Evolutionary conservation across 2,888 invertebrate species (phyloP).

Genomic region (Eumacrocentrus americanus): DNA sequence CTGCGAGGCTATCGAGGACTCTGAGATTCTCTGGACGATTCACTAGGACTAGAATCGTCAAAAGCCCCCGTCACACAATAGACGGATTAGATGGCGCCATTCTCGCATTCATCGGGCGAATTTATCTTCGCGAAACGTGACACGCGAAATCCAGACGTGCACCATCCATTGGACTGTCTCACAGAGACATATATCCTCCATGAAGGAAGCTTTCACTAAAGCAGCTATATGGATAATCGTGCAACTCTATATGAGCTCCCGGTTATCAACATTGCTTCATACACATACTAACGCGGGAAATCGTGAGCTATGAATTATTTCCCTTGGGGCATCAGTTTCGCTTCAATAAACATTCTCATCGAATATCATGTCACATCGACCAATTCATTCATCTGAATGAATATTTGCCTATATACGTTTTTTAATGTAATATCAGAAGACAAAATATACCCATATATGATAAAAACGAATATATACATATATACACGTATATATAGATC

Average conservation of each 20-base stretch:
- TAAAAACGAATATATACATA: neutral
- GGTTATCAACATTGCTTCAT: constrained; percentile 1
- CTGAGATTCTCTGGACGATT: too few species aligned
- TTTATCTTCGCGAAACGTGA: constrained; percentile 34
- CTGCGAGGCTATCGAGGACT: too few species aligned
- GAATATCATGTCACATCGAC: too few species aligned
- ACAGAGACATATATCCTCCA: neutral
- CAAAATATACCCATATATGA: too few species aligned
- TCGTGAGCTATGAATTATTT: neutral
- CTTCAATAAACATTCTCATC: neutral
- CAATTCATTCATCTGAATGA: too few species aligned
- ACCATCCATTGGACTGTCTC: constrained; percentile 17
- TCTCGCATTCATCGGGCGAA: constrained; percentile 29
- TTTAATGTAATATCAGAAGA: too few species aligned
- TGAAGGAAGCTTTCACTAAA: neutral
- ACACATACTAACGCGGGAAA: neutral
- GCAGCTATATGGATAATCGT: neutral
- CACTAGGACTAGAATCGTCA: too few species aligned
- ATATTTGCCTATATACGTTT: too few species aligned
- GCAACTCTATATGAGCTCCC: neutral
- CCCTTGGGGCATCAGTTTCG: neutral
- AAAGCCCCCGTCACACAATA: too few species aligned
- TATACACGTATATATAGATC: neutral
- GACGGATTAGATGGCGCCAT: constrained; percentile 34
- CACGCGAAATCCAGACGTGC: constrained; percentile 33